These are phyloP conservation scores for Epinotia nisella DNA, from an alignment of 2,888 invertebrate species.

Conservation along the genomic window DNA sequence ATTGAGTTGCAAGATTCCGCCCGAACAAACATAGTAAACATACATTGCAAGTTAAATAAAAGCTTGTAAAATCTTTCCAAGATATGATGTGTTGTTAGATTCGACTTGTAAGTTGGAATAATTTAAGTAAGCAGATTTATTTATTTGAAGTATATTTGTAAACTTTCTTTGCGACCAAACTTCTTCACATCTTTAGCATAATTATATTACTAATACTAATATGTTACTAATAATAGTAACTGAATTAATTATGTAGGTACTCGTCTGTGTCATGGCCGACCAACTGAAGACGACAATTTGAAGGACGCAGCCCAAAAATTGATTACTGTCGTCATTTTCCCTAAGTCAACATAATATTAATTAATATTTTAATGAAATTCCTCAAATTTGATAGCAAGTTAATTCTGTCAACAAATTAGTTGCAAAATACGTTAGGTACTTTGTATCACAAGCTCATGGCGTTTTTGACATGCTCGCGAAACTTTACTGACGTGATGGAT, in stretches of 20 bases:
- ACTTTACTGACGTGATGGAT: neutral
- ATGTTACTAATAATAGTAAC: too few species aligned
- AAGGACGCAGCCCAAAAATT: neutral
- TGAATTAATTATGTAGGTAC: neutral
- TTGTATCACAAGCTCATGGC: neutral
- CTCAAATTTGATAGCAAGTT: slow-evolving; percentile 14
- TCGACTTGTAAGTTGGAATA: too few species aligned
- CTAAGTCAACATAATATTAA: slow-evolving; percentile 32
- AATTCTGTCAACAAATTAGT: slow-evolving; percentile 22
- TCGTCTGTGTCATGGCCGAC: neutral
- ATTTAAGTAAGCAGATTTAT: too few species aligned
- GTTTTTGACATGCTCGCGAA: neutral
- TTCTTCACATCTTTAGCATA: neutral
- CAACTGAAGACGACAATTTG: neutral
- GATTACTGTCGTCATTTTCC: slow-evolving; percentile 10
- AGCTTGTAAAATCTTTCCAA: too few species aligned
- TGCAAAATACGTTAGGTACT: slow-evolving; percentile 6
- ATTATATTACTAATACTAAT: too few species aligned
- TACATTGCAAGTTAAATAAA: too few species aligned
- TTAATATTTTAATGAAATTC: slow-evolving; percentile 31
- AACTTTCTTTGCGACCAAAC: neutral
- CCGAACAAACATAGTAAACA: too few species aligned
- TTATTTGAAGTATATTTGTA: too few species aligned
- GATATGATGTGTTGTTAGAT: too few species aligned
- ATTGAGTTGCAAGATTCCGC: too few species aligned